These are phyloP conservation scores for Pantherophis guttatus DNA, from an alignment of 2,113 vertebrate species.

Conservation along the genomic window DNA sequence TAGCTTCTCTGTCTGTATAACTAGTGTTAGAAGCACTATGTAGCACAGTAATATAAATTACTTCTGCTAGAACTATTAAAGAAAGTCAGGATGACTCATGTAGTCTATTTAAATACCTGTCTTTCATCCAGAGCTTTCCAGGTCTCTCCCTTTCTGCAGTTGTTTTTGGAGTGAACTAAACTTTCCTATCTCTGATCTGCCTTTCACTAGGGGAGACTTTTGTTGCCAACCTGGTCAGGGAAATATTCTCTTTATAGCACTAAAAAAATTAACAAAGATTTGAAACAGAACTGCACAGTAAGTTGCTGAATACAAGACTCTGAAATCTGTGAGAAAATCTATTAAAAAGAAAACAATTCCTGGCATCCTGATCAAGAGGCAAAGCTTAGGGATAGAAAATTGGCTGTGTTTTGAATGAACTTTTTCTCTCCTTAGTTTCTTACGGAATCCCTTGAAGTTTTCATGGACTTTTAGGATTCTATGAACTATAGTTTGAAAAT, in stretches of 20 bases:
- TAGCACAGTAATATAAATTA: constrained; percentile 32
- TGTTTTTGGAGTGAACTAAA: background rate
- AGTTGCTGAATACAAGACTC: background rate
- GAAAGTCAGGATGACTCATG: background rate
- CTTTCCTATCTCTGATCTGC: background rate
- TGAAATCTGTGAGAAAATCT: background rate
- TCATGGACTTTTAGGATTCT: background rate
- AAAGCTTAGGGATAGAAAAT: background rate
- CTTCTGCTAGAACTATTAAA: constrained; percentile 31
- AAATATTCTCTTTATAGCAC: background rate
- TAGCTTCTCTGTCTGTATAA: constrained; percentile 18
- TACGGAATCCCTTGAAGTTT: background rate
- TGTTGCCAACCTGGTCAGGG: background rate
- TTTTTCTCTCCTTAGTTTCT: background rate
- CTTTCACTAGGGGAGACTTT: background rate
- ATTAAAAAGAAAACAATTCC: background rate
- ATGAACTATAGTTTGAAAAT: background rate
- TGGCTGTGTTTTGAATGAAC: background rate
- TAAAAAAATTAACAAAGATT: background rate
- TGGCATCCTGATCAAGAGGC: background rate
- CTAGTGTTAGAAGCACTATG: background rate
- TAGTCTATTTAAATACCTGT: constrained; percentile 16
- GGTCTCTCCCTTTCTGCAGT: background rate
- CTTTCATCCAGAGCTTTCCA: background rate
- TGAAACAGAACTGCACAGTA: background rate